Conservation (phyloP, 2,888 invertebrate genomes). For the Drosophila ezoana region DNA sequence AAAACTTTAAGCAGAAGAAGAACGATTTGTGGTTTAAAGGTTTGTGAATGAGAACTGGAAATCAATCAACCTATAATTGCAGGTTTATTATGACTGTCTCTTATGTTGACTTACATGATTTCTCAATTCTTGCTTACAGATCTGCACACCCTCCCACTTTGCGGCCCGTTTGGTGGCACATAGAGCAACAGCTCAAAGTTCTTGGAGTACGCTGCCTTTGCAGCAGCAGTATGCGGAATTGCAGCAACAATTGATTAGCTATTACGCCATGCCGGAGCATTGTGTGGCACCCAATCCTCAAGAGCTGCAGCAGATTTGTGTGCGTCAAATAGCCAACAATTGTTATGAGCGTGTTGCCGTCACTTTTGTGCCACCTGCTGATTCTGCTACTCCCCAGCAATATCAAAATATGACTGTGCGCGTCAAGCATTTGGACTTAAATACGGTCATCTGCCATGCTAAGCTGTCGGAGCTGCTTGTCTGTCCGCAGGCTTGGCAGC, state of each 20-base stretch:
- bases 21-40: too few species aligned
- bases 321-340: background rate
- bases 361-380: conserved; percentile 4
- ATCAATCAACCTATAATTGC: too few species aligned
- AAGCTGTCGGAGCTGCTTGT: conserved; percentile 3
- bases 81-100: too few species aligned
- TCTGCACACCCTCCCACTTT: conserved; percentile 10
- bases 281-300: background rate
- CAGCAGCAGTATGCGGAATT: background rate
- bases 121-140: background rate
- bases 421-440: conserved; percentile 5
- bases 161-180: conserved; percentile 1
- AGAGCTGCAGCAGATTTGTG: conserved; percentile 1
- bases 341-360: conserved; percentile 3
- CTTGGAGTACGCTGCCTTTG: background rate
- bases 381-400: background rate
- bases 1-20: too few species aligned
- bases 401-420: background rate
- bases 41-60: too few species aligned
- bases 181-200: background rate
- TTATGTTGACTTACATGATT: background rate
- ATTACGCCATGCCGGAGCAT: conserved; percentile 1
- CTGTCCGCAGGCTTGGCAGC: conserved; percentile 1
- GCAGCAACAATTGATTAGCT: background rate
- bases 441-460: conserved; percentile 9